A percentile compares a stretch with the other conserved stretches of the same genome.
These are phyloP conservation scores for Hucho hucho DNA, from an alignment of 2,113 vertebrate species.

Conservation along the genomic window DNA sequence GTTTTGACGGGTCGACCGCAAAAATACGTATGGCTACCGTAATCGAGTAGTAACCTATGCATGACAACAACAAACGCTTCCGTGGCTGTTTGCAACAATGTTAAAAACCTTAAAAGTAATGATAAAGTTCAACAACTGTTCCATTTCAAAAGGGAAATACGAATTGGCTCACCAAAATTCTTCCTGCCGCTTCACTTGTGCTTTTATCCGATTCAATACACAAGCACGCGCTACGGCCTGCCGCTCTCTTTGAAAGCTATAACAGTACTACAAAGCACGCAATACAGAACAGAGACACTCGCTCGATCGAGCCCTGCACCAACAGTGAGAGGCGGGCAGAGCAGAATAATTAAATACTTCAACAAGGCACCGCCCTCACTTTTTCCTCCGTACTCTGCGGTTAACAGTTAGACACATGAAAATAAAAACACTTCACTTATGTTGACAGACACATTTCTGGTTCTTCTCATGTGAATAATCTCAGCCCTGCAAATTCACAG, in stretches of 20 bases:
- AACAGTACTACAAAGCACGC: too few species aligned
- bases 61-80: too few species aligned
- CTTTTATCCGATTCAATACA: background rate
- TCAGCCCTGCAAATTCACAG: too few species aligned
- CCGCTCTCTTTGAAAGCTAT: too few species aligned
- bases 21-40: too few species aligned
- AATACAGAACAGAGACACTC: background rate
- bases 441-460: background rate
- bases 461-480: background rate
- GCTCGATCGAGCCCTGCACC: background rate
- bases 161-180: background rate
- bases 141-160: background rate
- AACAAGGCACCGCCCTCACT: background rate
- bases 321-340: background rate
- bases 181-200: background rate
- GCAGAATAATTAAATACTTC: background rate
- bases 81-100: too few species aligned
- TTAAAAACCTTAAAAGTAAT: too few species aligned
- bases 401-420: background rate
- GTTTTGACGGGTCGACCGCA: too few species aligned
- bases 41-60: too few species aligned
- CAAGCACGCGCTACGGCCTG: too few species aligned
- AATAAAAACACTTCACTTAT: background rate
- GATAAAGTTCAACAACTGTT: background rate
- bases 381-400: background rate